Evolutionary conservation across 2,113 vertebrate genomes (phyloP), one percentile per base, ranked within the genome.

Genomic region (Colossoma macropomum): DNA sequence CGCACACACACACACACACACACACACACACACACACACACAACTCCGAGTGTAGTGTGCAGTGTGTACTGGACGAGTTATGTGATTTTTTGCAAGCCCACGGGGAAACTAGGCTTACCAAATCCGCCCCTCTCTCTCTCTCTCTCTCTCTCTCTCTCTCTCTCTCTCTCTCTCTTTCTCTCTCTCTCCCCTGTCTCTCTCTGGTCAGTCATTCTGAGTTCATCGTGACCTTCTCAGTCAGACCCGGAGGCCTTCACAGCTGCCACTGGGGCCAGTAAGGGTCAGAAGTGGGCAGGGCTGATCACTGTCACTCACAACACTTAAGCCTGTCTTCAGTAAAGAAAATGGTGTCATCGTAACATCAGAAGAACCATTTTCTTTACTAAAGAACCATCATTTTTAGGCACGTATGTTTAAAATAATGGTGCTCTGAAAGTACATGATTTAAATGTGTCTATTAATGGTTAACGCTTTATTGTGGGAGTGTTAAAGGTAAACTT

Each of bases 161-260:
- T 69, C 21, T 21, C 19, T 50, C 32, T 62, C 28, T 56, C 12
- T 78, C 72, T 50, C 77, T 84, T 41, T 17, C 77, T 84, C 69
- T 65, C 70, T 56, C 76, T 72, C 25, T 72, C 19, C n/a, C n/a
- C n/a, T 54, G 12, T 19, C 25, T 68, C 63, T 48, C 10, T 56
- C 74, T 81, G 65, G 79, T 78, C 75, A 78, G 34, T 79, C 54
- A 60, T 28, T 66, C 15, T 32, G 63, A 32, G 63, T 28, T 82
- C 72, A 82, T 75, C 71, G 25, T 79, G 76, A 66, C 82, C 82
- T 84, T 84, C 69, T 71, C 69, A 71, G 23, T 19, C 17, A 45
- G 34, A 70, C 72, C 72, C 78, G 0, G 45, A 70, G 63, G 74
- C 50, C 30, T 54, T 71, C 81, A 60, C 74, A 77, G 74, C 73